Conservation (phyloP, 2,888 invertebrate species). For the Dendrolimus pini region DNA sequence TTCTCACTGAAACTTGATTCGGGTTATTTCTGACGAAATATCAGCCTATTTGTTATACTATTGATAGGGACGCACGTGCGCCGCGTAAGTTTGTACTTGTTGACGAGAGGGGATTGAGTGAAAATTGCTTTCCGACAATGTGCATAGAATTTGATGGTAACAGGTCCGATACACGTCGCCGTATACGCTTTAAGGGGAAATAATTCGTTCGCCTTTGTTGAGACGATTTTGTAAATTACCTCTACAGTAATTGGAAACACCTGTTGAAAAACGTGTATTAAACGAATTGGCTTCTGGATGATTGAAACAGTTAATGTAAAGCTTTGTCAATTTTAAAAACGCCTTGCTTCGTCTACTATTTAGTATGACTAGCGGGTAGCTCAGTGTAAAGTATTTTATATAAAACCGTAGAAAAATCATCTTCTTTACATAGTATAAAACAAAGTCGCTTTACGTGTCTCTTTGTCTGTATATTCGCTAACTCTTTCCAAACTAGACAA, state of each 20-base stretch:
- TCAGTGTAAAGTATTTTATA: too few species aligned
- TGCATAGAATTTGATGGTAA: constrained; percentile 67
- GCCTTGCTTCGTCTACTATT: too few species aligned
- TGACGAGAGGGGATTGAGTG: constrained; percentile 70
- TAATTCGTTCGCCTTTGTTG: constrained; percentile 18
- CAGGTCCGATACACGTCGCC: constrained; percentile 27
- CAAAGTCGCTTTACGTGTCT: too few species aligned
- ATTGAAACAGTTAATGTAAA: too few species aligned
- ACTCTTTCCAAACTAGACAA: too few species aligned
- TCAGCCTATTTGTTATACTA: constrained; percentile 76
- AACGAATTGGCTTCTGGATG: not conserved
- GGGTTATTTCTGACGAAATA: constrained; percentile 76
- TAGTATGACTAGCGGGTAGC: too few species aligned
- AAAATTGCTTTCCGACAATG: constrained; percentile 70
- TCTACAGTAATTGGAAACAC: not conserved
- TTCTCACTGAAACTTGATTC: constrained; percentile 74
- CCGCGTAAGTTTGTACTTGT: constrained; percentile 71
- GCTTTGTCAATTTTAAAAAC: too few species aligned
- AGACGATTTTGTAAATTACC: constrained; percentile 7
- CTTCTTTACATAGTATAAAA: too few species aligned
- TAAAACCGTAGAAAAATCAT: too few species aligned
- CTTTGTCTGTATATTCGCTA: too few species aligned
- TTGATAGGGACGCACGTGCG: constrained; percentile 72
- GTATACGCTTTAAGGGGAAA: constrained; percentile 19
- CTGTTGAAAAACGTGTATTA: not conserved